phyloP scores from a whole-genome alignment of 2,888 invertebrate species.

The Eupithecia abbreviata region DNA sequence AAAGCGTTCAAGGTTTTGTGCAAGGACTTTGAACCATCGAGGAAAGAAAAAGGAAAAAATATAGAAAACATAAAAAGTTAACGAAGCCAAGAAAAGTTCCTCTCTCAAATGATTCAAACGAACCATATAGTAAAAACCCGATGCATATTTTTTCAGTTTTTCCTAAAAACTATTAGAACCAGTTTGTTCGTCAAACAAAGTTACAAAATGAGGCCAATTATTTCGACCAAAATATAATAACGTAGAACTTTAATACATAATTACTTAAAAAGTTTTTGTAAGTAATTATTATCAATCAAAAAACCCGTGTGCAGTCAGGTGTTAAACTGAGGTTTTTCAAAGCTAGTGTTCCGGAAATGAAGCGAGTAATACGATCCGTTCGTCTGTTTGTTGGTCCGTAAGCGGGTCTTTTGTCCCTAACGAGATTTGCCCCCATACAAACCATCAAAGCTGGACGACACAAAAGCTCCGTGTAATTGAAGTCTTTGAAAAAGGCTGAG shows the following conservation, averaged over 20 bases:
- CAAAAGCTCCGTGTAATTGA: constrained; percentile 65
- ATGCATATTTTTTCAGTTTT: neutral
- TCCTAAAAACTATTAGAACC: neutral
- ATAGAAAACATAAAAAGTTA: constrained; percentile 4
- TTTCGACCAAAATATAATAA: constrained; percentile 39
- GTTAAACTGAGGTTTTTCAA: constrained; percentile 67
- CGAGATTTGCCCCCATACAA: constrained; percentile 68
- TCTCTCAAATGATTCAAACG: constrained; percentile 7
- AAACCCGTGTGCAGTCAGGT: constrained; percentile 67
- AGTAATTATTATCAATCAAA: constrained; percentile 59
- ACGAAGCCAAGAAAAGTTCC: constrained; percentile 14
- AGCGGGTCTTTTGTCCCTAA: constrained; percentile 67
- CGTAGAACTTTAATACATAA: neutral
- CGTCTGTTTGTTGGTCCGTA: constrained; percentile 58
- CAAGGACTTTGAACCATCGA: neutral
- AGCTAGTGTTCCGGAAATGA: constrained; percentile 68
- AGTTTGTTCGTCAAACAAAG: neutral
- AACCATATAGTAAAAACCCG: neutral
- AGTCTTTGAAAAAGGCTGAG: constrained; percentile 50
- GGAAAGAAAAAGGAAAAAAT: neutral
- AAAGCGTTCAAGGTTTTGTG: constrained; percentile 8
- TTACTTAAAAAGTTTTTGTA: constrained; percentile 13
- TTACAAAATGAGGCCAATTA: constrained; percentile 7
- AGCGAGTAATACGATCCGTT: constrained; percentile 68
- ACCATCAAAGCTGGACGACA: constrained; percentile 60